Percentiles rank a stretch among this genome's conserved stretches.
These are phyloP conservation scores for Oplegnathus fasciatus DNA, from an alignment of 2,113 vertebrate genomes.

Conservation along the genomic window DNA sequence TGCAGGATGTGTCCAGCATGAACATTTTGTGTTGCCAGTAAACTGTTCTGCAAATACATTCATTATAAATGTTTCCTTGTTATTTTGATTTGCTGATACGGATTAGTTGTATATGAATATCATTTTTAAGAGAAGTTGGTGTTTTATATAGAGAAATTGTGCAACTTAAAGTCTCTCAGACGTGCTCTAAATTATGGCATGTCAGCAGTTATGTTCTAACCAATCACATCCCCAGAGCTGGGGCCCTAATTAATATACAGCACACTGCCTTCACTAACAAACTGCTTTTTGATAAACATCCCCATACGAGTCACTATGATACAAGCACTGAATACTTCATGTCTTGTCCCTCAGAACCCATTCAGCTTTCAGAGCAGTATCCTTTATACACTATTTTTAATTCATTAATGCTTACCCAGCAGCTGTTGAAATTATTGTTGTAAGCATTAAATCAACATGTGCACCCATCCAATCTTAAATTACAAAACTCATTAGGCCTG, in stretches of 20 bases:
- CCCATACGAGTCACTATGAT: background rate
- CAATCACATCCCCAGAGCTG: background rate
- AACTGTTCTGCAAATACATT: background rate
- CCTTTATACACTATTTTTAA: background rate
- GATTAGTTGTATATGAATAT: background rate
- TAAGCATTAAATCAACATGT: constrained; percentile 33
- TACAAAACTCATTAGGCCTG: constrained; percentile 49
- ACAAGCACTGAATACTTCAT: background rate
- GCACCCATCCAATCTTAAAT: constrained; percentile 14
- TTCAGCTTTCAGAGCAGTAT: background rate
- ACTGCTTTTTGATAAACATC: constrained; percentile 4
- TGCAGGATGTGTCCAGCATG: background rate
- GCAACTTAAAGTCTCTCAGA: background rate
- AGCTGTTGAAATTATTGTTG: constrained; percentile 5
- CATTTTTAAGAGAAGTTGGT: background rate
- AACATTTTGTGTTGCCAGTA: background rate
- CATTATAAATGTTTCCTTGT: background rate
- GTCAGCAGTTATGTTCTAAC: constrained; percentile 2
- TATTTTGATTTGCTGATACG: no score
- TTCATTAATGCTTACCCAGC: constrained; percentile 24
- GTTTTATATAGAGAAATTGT: background rate
- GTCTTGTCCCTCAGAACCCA: constrained; percentile 2
- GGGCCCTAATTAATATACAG: constrained; percentile 12
- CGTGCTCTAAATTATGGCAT: background rate
- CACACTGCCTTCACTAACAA: constrained; percentile 10